These are phyloP conservation scores for Clarias gariepinus DNA, from an alignment of 2,113 vertebrate species.

Conservation along the genomic window DNA sequence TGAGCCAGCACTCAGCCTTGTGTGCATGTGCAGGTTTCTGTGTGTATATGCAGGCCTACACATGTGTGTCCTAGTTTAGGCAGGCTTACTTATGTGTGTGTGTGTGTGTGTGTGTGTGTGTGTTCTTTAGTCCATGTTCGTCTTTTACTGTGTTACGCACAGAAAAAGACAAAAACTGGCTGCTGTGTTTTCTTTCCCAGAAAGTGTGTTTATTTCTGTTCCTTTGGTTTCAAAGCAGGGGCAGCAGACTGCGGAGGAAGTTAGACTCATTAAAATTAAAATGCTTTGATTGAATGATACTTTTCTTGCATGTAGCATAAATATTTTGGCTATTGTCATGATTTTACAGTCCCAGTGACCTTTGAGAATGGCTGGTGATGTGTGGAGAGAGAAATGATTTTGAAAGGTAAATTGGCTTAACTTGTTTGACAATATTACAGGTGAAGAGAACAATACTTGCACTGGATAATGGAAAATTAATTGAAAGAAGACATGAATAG, in stretches of 20 bases:
- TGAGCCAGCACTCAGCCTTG: slow-evolving; percentile 37
- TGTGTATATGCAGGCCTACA: background rate
- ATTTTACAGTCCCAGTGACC: slow-evolving; percentile 60
- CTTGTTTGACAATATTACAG: slow-evolving; percentile 17
- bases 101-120: background rate
- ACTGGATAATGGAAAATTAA: background rate
- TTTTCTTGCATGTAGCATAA: slow-evolving; percentile 72
- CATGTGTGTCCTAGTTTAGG: background rate
- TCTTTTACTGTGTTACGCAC: slow-evolving; percentile 53
- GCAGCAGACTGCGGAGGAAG: slow-evolving; percentile 66
- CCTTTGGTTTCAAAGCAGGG: slow-evolving; percentile 74
- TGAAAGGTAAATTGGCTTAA: background rate
- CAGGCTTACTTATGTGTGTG: background rate
- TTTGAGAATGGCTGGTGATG: slow-evolving; percentile 16
- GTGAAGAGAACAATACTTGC: background rate
- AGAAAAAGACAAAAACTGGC: slow-evolving; percentile 50
- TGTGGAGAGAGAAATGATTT: slow-evolving; percentile 24
- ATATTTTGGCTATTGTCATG: slow-evolving; percentile 67
- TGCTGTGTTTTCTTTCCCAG: slow-evolving; percentile 67
- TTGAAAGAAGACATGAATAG: background rate
- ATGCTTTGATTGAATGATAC: slow-evolving; percentile 68
- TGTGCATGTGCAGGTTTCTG: slow-evolving; percentile 26
- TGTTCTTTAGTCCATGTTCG: background rate
- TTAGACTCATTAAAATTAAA: slow-evolving; percentile 70
- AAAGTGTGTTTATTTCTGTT: slow-evolving; percentile 71